These are phyloP conservation scores for Conger conger DNA, from an alignment of 2,113 vertebrate genomes.

Conservation along the genomic window DNA sequence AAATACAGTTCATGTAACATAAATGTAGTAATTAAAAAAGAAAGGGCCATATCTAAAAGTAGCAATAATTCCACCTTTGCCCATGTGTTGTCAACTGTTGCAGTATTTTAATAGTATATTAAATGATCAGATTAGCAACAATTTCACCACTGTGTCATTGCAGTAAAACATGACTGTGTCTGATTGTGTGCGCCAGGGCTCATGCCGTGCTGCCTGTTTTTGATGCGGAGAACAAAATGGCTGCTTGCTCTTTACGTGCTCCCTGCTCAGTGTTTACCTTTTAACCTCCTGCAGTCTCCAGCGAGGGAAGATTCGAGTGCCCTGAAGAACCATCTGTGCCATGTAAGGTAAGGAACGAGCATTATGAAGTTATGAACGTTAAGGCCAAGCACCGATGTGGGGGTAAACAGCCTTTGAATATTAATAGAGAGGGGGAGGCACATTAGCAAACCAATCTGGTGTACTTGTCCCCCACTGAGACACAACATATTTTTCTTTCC, in stretches of 20 bases:
- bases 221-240: not conserved
- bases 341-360: slow-evolving; percentile 65
- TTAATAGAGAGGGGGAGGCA: too few species aligned
- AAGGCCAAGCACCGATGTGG: not conserved
- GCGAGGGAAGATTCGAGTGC: slow-evolving; percentile 54
- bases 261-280: slow-evolving; percentile 41
- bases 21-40: too few species aligned
- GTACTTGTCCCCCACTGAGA: too few species aligned
- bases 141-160: not conserved
- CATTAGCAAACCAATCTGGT: too few species aligned
- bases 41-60: too few species aligned
- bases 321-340: slow-evolving; percentile 57
- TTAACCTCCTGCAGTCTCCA: slow-evolving; percentile 28
- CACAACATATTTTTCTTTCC: too few species aligned
- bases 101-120: too few species aligned
- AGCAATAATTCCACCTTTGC: too few species aligned
- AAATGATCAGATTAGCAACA: not conserved
- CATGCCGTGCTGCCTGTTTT: not conserved
- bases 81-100: too few species aligned
- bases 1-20: too few species aligned
- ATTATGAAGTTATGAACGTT: not conserved
- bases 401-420: too few species aligned
- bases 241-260: not conserved
- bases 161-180: not conserved
- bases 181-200: too few species aligned